These are phyloP conservation scores for Ecliptopera silaceata DNA, from an alignment of 2,888 invertebrate species.

Conservation along the genomic window DNA sequence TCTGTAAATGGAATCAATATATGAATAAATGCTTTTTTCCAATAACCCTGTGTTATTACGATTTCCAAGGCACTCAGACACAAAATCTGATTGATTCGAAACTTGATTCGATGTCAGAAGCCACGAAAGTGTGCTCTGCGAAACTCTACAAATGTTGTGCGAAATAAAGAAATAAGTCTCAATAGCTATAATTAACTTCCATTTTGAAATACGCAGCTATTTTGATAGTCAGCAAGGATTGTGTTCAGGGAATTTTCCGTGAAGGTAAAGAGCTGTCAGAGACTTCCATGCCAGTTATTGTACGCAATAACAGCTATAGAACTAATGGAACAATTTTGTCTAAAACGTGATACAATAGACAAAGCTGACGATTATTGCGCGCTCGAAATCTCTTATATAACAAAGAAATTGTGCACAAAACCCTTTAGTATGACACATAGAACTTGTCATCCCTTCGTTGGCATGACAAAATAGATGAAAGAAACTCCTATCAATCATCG, in stretches of 20 bases:
- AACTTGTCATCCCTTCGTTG: conserved; percentile 33
- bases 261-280: no score
- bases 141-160: conserved; percentile 15
- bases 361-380: background rate
- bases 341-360: no score
- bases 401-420: background rate
- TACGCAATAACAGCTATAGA: no score
- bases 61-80: conserved; percentile 14
- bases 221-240: conserved; percentile 3
- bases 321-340: no score
- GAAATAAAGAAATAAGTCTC: conserved; percentile 10
- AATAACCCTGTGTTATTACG: conserved; percentile 9
- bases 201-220: background rate
- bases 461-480: conserved; percentile 38
- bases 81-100: conserved; percentile 20
- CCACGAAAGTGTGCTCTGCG: conserved; percentile 16
- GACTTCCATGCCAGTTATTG: no score
- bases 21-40: conserved; percentile 2
- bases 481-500: conserved; percentile 53
- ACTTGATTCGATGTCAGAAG: conserved; percentile 20
- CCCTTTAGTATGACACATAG: conserved; percentile 26
- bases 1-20: background rate
- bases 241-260: conserved; percentile 13
- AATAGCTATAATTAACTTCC: conserved; percentile 2
- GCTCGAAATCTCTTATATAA: background rate